A percentile compares a stretch with the other conserved stretches of the same genome.
These are phyloP conservation scores for Nibea coibor DNA, from an alignment of 2,113 vertebrate genomes.

Conservation along the genomic window DNA sequence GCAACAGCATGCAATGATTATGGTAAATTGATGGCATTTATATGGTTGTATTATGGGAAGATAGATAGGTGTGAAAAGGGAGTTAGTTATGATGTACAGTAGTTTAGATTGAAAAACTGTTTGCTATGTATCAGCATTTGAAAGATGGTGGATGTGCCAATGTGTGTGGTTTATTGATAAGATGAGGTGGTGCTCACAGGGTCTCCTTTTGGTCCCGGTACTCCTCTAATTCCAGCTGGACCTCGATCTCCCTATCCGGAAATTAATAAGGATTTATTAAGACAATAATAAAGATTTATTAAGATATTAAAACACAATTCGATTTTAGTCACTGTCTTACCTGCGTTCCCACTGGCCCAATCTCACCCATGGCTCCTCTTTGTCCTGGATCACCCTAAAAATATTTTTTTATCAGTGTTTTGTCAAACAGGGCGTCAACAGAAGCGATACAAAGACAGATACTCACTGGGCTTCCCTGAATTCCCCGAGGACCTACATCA, in stretches of 20 bases:
- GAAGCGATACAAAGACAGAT: not conserved
- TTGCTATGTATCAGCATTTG: no score
- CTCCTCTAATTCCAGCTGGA: constrained; percentile 89
- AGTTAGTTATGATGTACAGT: no score
- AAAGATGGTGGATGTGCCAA: no score
- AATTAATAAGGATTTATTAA: constrained; percentile 15
- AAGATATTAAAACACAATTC: not conserved
- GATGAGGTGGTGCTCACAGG: constrained; percentile 83
- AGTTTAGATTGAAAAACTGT: no score
- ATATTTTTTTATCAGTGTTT: not conserved
- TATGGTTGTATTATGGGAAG: not conserved
- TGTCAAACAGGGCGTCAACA: not conserved
- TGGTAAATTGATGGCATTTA: no score
- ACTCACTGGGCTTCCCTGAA: constrained; percentile 91
- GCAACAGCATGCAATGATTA: no score
- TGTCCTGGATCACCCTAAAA: constrained; percentile 92
- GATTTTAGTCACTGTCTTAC: constrained; percentile 78
- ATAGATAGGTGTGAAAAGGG: not conserved
- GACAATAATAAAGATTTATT: no score
- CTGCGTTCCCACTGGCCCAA: constrained; percentile 87
- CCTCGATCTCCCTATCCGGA: constrained; percentile 87
- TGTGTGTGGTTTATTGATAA: not conserved
- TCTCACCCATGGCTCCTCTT: constrained; percentile 90
- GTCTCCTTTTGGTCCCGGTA: constrained; percentile 93
- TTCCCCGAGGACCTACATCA: constrained; percentile 87